phyloP scores from a whole-genome alignment of 2,113 vertebrate genomes.

The Brachypteracias leptosomus region DNA sequence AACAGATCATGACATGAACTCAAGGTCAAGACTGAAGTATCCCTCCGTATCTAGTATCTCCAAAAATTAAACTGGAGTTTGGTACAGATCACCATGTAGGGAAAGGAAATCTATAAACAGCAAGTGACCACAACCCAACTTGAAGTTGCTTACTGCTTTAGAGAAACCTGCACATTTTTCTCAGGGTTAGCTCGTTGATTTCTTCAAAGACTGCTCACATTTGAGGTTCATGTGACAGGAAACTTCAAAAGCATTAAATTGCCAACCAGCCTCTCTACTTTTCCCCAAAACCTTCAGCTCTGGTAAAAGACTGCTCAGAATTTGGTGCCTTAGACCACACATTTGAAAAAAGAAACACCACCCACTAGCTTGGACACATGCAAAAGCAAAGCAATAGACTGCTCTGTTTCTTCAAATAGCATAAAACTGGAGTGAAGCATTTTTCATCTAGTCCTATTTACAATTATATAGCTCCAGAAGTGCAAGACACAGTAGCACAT shows the following conservation, averaged over 20 bases:
- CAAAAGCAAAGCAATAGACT: neutral
- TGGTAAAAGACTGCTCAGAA: accelerated
- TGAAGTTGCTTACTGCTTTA: neutral
- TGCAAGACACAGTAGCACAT: neutral
- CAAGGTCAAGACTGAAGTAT: neutral
- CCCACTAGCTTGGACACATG: neutral
- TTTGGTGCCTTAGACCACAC: neutral
- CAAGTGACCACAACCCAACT: neutral
- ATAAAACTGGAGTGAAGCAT: accelerated
- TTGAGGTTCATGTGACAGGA: accelerated
- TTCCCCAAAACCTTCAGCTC: neutral
- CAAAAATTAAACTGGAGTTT: neutral
- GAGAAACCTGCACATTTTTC: neutral
- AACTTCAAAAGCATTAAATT: neutral
- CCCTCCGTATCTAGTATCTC: neutral
- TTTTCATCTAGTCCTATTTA: neutral
- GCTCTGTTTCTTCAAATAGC: neutral
- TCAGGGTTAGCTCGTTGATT: neutral
- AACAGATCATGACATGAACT: accelerated
- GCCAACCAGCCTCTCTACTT: neutral
- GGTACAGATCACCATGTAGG: neutral
- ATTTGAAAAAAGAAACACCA: neutral
- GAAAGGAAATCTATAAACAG: neutral
- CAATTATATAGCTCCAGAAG: neutral
- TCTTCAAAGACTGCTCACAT: neutral